Base-by-base conservation (phyloP, 2,113 vertebrate genomes). In the Nycticryphes semicollaris region DNA sequence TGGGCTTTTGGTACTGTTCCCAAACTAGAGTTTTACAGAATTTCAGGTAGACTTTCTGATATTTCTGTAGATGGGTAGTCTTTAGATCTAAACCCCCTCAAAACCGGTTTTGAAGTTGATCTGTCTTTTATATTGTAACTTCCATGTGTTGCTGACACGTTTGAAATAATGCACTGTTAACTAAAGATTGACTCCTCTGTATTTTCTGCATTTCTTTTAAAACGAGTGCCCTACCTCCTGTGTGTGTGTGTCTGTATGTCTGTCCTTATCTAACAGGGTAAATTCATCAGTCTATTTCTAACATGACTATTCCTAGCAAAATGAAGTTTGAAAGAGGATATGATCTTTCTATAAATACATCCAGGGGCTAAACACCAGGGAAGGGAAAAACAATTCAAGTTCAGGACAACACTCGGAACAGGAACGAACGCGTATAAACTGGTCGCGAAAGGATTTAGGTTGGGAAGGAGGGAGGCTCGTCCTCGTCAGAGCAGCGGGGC, bases 61-160 rank as follows among this genome's bases (percentile, higher is more conserved):
- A 53, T 96, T 94, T 95, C 94, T 89, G 73, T 89, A 84, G 85
- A 51, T 83, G 89, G 87, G 31, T 96, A 97, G 91, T 83, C 39
- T 50, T 87, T 97, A 97, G 97, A 73, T 81, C 79, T 87, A 70
- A 43, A 27, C 30, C 62, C 86, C 50, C 73, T 75, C 56, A 93
- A 83, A 96, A 76, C 73, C 70, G 35, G 63, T 94, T 96, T 96
- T 90, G 89, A 83, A 94, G 82, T 96, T n/a, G 90, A 77, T 96
- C 89, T 95, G 90, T 96, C 94, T 97, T 97, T 97, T 96, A 76
- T 97, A 96, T 96, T 97, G 86, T 97, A 95, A 95, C 95, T 98
- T 96, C 33, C 92, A 66, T 76, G 48, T 72, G 69, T 93, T 94
- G 89, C 91, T 86, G 73, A 89, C 78, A 85, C 95, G 97, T 97